Percentiles rank a stretch among this genome's conserved stretches.
Conservation (phyloP, 2,888 invertebrate species). For the Drosophila nigricruria region DNA sequence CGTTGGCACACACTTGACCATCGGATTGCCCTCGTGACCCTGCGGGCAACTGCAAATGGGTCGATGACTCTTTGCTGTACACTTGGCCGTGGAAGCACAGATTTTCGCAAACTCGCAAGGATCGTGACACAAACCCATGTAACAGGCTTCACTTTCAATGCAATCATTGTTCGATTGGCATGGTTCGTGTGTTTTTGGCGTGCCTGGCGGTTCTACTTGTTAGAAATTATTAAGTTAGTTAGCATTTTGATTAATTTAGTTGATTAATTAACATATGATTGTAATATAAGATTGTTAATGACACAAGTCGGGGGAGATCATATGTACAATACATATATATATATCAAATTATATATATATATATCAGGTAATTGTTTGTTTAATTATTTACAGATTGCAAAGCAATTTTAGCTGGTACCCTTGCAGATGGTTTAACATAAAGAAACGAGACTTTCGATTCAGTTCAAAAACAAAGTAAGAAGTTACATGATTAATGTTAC, state of each 20-base stretch:
- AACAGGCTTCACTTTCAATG: slow-evolving; percentile 93
- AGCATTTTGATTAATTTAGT: slow-evolving; percentile 40
- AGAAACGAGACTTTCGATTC: background rate
- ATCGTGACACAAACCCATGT: slow-evolving; percentile 92
- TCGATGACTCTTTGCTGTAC: slow-evolving; percentile 93
- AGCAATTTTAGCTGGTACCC: background rate
- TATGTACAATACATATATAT: slow-evolving; percentile 34
- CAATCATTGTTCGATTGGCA: slow-evolving; percentile 94
- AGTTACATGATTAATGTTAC: background rate
- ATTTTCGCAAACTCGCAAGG: slow-evolving; percentile 93
- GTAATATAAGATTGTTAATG: slow-evolving; percentile 32
- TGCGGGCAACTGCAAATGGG: slow-evolving; percentile 93
- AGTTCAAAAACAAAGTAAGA: background rate
- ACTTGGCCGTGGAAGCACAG: slow-evolving; percentile 91
- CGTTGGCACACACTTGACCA: slow-evolving; percentile 91
- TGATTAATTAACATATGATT: slow-evolving; percentile 20
- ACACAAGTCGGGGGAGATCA: slow-evolving; percentile 6
- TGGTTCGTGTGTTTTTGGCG: slow-evolving; percentile 90
- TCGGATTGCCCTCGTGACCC: slow-evolving; percentile 93
- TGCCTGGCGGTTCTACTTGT: slow-evolving; percentile 89
- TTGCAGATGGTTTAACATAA: slow-evolving; percentile 5
- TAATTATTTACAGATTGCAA: slow-evolving; percentile 28
- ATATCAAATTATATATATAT: background rate
- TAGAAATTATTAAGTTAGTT: slow-evolving; percentile 66
- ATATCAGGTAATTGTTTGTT: background rate